Evolutionary conservation across 1,140 invertebrate genomes (phyloP).

Genomic region (Camponotus pennsylvanicus): DNA sequence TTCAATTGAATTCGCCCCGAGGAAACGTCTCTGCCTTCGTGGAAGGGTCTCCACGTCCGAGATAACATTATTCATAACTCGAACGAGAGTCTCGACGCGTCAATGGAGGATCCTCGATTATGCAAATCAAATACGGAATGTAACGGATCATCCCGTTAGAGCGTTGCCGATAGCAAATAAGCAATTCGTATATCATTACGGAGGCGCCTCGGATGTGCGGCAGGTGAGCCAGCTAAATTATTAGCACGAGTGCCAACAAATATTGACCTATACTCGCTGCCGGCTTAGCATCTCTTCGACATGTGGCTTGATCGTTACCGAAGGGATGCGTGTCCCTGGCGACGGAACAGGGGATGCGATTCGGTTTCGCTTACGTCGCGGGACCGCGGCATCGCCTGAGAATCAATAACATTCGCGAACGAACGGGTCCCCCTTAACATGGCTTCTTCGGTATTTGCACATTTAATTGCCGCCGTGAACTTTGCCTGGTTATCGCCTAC

Average conservation of each 20-base stretch:
- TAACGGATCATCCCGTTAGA: conserved; percentile 4
- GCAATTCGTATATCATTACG: conserved; percentile 30
- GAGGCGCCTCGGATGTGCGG: conserved; percentile 31
- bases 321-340: conserved; percentile 38
- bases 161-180: conserved; percentile 43
- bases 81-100: neutral
- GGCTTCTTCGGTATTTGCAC: conserved; percentile 58
- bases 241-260: conserved; percentile 48
- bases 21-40: too few relatives aligned
- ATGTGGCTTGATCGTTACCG: conserved; percentile 53
- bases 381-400: conserved; percentile 17
- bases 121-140: neutral
- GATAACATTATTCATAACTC: neutral
- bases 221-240: conserved; percentile 43
- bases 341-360: neutral
- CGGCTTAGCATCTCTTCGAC: conserved; percentile 58
- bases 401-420: conserved; percentile 56
- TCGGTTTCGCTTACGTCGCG: conserved; percentile 51
- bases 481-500: conserved; percentile 52
- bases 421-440: conserved; percentile 9
- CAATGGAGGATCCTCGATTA: neutral
- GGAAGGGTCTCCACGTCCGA: neutral
- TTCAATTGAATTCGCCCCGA: too few relatives aligned
- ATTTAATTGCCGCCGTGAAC: conserved; percentile 57
- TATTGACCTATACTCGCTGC: conserved; percentile 54